Base-by-base conservation (phyloP, 2,888 invertebrate species). In the Drosophila silvestris region DNA sequence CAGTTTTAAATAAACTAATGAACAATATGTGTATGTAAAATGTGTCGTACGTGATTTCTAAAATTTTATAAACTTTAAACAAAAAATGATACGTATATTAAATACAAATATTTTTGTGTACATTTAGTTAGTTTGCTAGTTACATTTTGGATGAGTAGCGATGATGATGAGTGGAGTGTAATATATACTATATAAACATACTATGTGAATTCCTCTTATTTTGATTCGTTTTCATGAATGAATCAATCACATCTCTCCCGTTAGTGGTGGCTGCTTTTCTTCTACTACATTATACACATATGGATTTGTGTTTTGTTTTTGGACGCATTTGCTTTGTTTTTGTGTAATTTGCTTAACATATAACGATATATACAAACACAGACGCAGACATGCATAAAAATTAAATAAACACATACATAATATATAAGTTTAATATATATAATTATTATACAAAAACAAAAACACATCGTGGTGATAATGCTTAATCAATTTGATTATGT, bases 41-140 rank as follows among this genome's bases (percentile, higher is more conserved):
- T 89, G 86, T 85, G 82, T 86, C 79, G 87, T 87, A 77, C 71
- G 89, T 86, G 84, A 89, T 84, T 87, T 84, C 66, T 60, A 76
- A 85, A 85, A 83, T 85, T 84, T 84, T 83, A 66, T 82, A 86
- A 82, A 86, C 69, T 66, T 79, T 72, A 85, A 65, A 54, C 37
- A 50, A 50, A 47, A 65, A 61, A 69, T 62, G 16, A 69, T 76
- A 71, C 65, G 63, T 81, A 68, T 82, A 70, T 50, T 30, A 52
- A 56, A 63, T 44, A 54, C 41, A 66, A 77, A 78, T 81, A 70
- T 85, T 80, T 87, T 88, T 85, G 83, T 87, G 81, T 85, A 85
- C 69, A 82, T 82, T 87, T 69, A 78, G 68, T 87, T 83, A 84
- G 81, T 80, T 87, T 76, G 79, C 83, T 78, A 73, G 79, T 83